These are phyloP conservation scores for Chymomyza caudatula DNA, from an alignment of 2,888 invertebrate species.

Conservation along the genomic window DNA sequence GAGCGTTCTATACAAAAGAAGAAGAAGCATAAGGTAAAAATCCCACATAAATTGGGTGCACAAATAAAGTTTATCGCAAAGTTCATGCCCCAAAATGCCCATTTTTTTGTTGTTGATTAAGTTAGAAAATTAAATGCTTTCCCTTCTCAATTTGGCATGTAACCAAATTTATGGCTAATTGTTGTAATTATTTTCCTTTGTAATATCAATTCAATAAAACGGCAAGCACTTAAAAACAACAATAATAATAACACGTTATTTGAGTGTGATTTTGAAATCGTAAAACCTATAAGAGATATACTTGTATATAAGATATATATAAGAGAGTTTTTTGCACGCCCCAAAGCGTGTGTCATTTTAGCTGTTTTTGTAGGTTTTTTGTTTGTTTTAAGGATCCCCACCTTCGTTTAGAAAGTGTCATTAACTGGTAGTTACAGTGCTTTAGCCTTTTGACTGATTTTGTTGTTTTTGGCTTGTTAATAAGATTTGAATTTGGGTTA, in stretches of 20 bases:
- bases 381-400: background rate
- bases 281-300: no score
- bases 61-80: no score
- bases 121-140: background rate
- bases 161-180: background rate
- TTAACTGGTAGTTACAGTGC: background rate
- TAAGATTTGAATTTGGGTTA: slow-evolving; percentile 8
- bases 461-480: background rate
- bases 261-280: background rate
- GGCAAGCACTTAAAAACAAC: background rate
- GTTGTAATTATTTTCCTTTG: background rate
- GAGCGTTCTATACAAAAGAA: no score
- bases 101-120: background rate
- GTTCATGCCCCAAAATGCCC: no score
- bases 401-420: slow-evolving; percentile 1
- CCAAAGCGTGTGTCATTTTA: background rate
- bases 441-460: background rate
- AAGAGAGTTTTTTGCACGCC: background rate
- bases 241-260: background rate
- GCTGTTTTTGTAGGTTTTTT: no score
- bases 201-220: background rate
- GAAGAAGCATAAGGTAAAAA: no score
- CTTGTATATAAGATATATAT: background rate
- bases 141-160: background rate
- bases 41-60: no score